Evolutionary conservation across 2,797 vertebrate species (phyloP), one percentile per base, ranked within the genome.

Genomic region (Pelobates cultripes): DNA sequence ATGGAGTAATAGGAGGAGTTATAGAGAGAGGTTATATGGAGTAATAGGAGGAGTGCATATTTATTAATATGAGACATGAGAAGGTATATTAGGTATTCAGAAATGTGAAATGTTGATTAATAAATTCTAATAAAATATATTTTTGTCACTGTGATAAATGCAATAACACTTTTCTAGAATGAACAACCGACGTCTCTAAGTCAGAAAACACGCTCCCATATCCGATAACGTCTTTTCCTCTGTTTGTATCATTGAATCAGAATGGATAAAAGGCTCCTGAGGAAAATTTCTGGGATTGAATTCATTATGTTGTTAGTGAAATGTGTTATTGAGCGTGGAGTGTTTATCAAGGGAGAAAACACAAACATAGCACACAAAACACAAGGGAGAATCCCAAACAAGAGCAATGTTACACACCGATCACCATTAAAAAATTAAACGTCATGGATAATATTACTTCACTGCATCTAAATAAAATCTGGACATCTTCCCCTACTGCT

Each of bases 241-340:
- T 15, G 40, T 12, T 70, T 63, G 73, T 64, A 70, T 70, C 66
- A 17, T 43, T 15, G 14, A 63, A 51, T 47, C 66, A 71, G 55
- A 74, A 45, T 61, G 43, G 63, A 28, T 47, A 80, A 61, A 71
- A 57, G 57, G 17, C 74, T 73, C 80, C 44, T 13, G 74, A 66
- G 80, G 68, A 74, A 45, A 61, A 66, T 82, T 71, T 67, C 41
- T 45, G 45, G 68, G 87, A 84, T 82, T 82, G 68, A 77, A 82
- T 61, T 82, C 55, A 77, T 77, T 77, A 67, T 82, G 47, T 55
- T 15, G 69, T 73, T 68, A 70, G 79, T 17, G 14, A 47, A 73
- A 67, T 55, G 80, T 61, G 74, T 77, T 73, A 77, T 73, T 55
- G 80, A 82, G 68, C 75, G 69, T 77, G 69, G 69, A 53, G 61